Percentiles rank a stretch among this genome's conserved stretches.
These are phyloP conservation scores for Corythoichthys intestinalis DNA, from an alignment of 2,113 vertebrate species.

Conservation along the genomic window DNA sequence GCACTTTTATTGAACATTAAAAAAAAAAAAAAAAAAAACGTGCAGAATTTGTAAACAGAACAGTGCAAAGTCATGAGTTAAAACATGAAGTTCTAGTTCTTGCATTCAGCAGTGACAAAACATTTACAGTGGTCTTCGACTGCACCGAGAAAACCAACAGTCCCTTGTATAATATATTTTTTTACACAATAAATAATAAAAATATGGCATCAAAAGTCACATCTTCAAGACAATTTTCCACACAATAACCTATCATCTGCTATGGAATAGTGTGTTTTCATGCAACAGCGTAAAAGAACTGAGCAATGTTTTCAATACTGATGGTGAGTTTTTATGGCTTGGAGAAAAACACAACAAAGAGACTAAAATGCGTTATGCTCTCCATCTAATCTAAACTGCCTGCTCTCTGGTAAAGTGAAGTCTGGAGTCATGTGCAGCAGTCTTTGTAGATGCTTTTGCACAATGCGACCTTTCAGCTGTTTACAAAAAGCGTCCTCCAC, in stretches of 20 bases:
- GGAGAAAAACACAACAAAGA: not conserved
- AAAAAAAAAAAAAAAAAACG: constrained; percentile 29
- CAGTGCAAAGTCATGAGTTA: not conserved
- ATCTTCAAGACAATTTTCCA: not conserved
- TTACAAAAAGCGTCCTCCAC: constrained; percentile 37
- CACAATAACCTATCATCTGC: not conserved
- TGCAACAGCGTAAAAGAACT: not conserved
- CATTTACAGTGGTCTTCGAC: constrained; percentile 9
- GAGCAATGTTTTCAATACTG: not conserved
- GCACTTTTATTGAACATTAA: constrained; percentile 52
- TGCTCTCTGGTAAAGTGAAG: constrained; percentile 30
- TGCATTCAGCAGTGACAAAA: constrained; percentile 13
- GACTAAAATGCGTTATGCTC: constrained; percentile 12
- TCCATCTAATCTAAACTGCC: constrained; percentile 2
- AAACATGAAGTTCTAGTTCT: constrained; percentile 3
- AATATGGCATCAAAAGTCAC: not conserved
- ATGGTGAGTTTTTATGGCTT: not conserved
- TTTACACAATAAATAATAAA: not conserved
- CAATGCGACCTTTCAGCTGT: constrained; percentile 36
- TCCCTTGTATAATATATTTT: not conserved
- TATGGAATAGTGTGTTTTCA: not conserved
- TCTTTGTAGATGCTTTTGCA: constrained; percentile 4
- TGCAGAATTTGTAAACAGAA: constrained; percentile 22
- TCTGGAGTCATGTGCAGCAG: not conserved
- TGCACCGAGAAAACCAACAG: not conserved